These are phyloP conservation scores for Pseudomugil tenellus DNA, from an alignment of 2,797 vertebrate species.

Conservation along the genomic window DNA sequence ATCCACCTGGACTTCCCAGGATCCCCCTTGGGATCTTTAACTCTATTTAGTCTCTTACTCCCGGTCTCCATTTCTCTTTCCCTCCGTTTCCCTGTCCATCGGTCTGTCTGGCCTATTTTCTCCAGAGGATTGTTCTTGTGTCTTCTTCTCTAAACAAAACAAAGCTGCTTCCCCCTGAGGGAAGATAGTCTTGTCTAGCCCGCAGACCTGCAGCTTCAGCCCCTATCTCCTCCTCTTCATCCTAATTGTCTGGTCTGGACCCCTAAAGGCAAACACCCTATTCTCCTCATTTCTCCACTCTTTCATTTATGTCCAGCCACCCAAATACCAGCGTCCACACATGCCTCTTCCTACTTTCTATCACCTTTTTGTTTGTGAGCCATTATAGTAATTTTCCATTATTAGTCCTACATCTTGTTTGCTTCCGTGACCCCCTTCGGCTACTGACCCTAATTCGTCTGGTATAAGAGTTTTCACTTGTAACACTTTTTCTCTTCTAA, in stretches of 20 bases:
- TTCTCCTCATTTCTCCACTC: conserved; percentile 42
- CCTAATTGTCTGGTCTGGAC: conserved; percentile 53
- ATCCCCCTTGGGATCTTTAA: conserved; percentile 29
- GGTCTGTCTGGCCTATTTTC: conserved; percentile 71
- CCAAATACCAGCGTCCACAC: conserved; percentile 48
- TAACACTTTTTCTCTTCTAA: conserved; percentile 25
- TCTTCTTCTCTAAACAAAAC: conserved; percentile 78
- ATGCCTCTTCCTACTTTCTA: conserved; percentile 32
- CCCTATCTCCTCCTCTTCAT: conserved; percentile 50
- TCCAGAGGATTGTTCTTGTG: conserved; percentile 65
- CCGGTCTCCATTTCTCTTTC: conserved; percentile 25
- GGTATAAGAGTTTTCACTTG: conserved; percentile 7
- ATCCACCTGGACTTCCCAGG: conserved; percentile 53
- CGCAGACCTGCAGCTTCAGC: conserved; percentile 61
- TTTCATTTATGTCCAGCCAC: conserved; percentile 24
- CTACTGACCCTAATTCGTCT: conserved; percentile 53
- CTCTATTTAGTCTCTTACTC: conserved; percentile 44
- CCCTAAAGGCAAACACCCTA: conserved; percentile 52
- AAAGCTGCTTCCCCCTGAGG: conserved; percentile 61
- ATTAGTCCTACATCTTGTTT: conserved; percentile 57
- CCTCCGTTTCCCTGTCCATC: conserved; percentile 54
- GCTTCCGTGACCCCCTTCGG: conserved; percentile 33
- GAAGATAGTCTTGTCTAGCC: conserved; percentile 82
- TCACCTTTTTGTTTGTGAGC: conserved; percentile 43
- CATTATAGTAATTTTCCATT: conserved; percentile 50